Base-by-base conservation (phyloP, 2,797 vertebrate genomes). In the Esox lucius region DNA sequence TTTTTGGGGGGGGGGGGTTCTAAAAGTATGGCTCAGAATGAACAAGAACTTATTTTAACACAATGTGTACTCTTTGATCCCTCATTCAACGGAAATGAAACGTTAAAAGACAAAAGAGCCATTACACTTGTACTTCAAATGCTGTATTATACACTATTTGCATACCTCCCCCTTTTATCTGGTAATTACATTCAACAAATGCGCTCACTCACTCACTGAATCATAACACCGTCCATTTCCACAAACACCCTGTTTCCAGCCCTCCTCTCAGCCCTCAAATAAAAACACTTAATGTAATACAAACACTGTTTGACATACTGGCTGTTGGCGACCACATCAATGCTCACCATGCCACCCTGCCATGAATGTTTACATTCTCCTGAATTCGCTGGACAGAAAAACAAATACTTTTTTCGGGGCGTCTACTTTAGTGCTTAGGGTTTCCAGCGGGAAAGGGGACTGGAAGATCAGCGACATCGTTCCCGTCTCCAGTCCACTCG, bases 121-220 rank as follows among this genome's bases (percentile, higher is more conserved):
- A 81, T 79, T 82, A 77, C 72, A 71, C 69, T 70, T 51, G 46
- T 70, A 65, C 53, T 68, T 77, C 75, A 75, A 75, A 75, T 75
- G 59, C 53, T 70, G 49, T 73, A 77, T 72, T 83, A 79, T 75
- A 81, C 53, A 11, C 75, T 77, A 81, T 83, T 73, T 70, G 73
- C 71, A 77, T 75, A 70, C 42, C 61, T 65, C 56, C 67, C 68
- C 61, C 77, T 83, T 85, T 76, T 72, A 79, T 81, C 79, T 79
- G 17, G 68, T 79, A 75, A 81, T 85, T 83, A 80, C 72, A 82
- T 82, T 82, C 69, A 73, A 79, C 76, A 69, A 70, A 59, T 59
- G 53, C 77, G 71, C 19, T 69, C 56, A 74, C 67, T 78, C 71
- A 66, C 61, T 64, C 28, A 26, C 26, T 64, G 53, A 59, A 2